Base-by-base conservation (phyloP, 2,797 vertebrate species). In the Crocidura indochinensis region DNA sequence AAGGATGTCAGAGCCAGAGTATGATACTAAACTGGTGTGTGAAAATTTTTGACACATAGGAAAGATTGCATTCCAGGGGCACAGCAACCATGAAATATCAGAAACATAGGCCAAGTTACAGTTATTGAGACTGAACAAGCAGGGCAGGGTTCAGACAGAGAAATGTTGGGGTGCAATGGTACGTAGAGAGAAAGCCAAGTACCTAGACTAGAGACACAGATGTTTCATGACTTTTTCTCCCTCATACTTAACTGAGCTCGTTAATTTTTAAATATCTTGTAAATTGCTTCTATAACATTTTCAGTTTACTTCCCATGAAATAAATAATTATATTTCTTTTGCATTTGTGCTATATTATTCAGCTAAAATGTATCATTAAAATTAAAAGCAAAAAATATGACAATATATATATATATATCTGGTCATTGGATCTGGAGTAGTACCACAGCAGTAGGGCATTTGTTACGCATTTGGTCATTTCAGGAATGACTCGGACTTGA, bases 271-370 rank as follows among this genome's bases (percentile, higher is more conserved):
- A 60, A 47, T 79, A 86, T 73, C 71, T 84, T 89, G 4, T 8
- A 90, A 96, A 95, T 84, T 93, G 60, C 53, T 68, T 90, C 84
- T 26, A 87, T 92, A 71, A 92, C 90, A 93, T 84, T 95, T 93
- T 84, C 72, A 78, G 88, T 90, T 92, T 94, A 90, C 79, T 75
- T 91, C 91, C 92, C n/a, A 68, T 89, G 74, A 91, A 91, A 93
- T 46, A 83, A 94, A 94, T 83, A 84, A 91, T 72, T 88, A n/a
- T 85, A 86, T 91, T 91, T 91, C 51, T 90, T 89, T 91, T 81
- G 47, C 7, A 81, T 72, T 89, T 80, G 81, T 86, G 72, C 92
- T 91, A 72, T 88, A 86, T 71, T 95, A 88, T 94, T 95, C 91
- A 94, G 87, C 94, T 93, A 93, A 95, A 95, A 90, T 81, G 15